phyloP scores from a whole-genome alignment of 2,888 invertebrate genomes.

The Bedellia somnulentella region DNA sequence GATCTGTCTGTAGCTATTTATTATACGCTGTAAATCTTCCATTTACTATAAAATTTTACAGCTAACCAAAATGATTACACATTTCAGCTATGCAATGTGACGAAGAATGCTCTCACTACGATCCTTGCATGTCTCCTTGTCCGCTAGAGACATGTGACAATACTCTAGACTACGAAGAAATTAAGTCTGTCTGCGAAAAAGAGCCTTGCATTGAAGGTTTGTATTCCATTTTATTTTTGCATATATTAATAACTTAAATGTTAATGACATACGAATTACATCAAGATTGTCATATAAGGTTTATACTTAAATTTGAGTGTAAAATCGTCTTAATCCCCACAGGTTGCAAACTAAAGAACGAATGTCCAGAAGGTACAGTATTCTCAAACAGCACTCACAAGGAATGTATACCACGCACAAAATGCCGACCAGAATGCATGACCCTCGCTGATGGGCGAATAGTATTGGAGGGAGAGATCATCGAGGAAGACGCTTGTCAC shows the following conservation, averaged over 20 bases:
- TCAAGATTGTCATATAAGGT: too few species aligned
- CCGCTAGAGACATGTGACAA: slow-evolving; percentile 86
- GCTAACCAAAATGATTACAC: too few species aligned
- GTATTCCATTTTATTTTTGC: too few species aligned
- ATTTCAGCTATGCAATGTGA: slow-evolving; percentile 84
- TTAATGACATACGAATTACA: background rate
- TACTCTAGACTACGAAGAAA: slow-evolving; percentile 63
- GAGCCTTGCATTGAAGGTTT: slow-evolving; percentile 79
- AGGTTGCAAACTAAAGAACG: slow-evolving; percentile 73
- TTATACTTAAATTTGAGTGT: too few species aligned
- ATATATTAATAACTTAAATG: background rate
- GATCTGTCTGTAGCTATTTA: too few species aligned
- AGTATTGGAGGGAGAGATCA: slow-evolving; percentile 76
- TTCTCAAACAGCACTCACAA: slow-evolving; percentile 68
- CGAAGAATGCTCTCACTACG: slow-evolving; percentile 76
- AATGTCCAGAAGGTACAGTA: slow-evolving; percentile 73
- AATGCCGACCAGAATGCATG: slow-evolving; percentile 73
- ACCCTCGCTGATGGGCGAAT: slow-evolving; percentile 63
- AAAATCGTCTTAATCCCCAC: too few species aligned
- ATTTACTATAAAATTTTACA: too few species aligned
- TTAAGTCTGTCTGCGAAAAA: slow-evolving; percentile 67
- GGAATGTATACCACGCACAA: slow-evolving; percentile 74
- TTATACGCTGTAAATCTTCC: too few species aligned
- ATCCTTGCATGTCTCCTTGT: slow-evolving; percentile 80
- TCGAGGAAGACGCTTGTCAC: slow-evolving; percentile 77